These are phyloP conservation scores for Electrona antarctica DNA, from an alignment of 2,113 vertebrate species.

Conservation along the genomic window DNA sequence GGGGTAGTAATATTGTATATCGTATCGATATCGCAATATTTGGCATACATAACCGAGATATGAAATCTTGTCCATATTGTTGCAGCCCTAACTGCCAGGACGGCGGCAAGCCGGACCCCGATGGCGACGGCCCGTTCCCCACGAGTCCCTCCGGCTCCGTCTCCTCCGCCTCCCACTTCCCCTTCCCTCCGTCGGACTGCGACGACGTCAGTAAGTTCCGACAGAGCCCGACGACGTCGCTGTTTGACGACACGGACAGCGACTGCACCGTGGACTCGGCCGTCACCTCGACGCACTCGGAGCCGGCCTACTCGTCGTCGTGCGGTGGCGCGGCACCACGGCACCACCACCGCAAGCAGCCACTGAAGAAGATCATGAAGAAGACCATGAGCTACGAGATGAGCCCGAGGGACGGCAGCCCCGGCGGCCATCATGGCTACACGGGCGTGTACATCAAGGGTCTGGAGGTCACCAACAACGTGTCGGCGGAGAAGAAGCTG, in stretches of 20 bases:
- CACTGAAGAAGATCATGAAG: slow-evolving; percentile 86
- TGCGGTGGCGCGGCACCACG: slow-evolving; percentile 28
- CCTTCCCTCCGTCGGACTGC: slow-evolving; percentile 49
- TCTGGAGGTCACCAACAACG: slow-evolving; percentile 80
- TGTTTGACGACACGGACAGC: slow-evolving; percentile 78
- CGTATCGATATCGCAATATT: too few relatives aligned
- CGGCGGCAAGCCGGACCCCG: slow-evolving; percentile 47
- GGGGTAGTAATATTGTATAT: too few relatives aligned
- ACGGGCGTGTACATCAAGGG: slow-evolving; percentile 82
- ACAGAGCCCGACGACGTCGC: slow-evolving; percentile 47
- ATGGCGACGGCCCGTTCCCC: slow-evolving; percentile 50
- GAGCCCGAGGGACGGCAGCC: slow-evolving; percentile 38
- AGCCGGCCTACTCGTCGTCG: slow-evolving; percentile 70
- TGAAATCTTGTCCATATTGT: too few relatives aligned
- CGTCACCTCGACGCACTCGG: slow-evolving; percentile 69
- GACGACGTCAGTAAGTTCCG: slow-evolving; percentile 45
- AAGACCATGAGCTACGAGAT: slow-evolving; percentile 80
- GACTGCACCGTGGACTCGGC: slow-evolving; percentile 79
- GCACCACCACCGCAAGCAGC: slow-evolving; percentile 81
- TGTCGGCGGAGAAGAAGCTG: slow-evolving; percentile 77
- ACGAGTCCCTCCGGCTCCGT: slow-evolving; percentile 55
- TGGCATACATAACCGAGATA: too few relatives aligned
- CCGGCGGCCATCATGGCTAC: slow-evolving; percentile 72
- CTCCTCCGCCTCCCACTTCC: slow-evolving; percentile 57
- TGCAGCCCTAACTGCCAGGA: too few relatives aligned